Base-by-base conservation (phyloP, 2,113 vertebrate genomes). In the Macquaria australasica region DNA sequence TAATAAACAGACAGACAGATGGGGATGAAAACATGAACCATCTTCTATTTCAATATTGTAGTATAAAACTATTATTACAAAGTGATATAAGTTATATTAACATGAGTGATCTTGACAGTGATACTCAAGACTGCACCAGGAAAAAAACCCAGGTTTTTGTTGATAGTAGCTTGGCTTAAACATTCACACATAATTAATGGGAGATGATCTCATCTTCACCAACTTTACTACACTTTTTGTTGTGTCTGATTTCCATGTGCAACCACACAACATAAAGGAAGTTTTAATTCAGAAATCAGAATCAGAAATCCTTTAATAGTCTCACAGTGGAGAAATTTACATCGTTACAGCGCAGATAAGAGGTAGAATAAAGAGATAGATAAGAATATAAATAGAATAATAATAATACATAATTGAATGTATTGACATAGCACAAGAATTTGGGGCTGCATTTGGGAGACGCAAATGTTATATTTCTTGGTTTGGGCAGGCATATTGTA, bases 1-100 rank as follows among this genome's bases (percentile, higher is more conserved):
- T 31, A 12, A 73, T 50, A 81, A 68, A 71, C 10, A 78, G 11
- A 53, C 3, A 53, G 45, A 77, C 55, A 59, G 62, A 79, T 15
- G 55, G 70, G n/a, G 23, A 28, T 20, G 18, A 55, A 84, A 72
- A 39, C 20, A 79, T 48, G 0, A 10, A 53, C 20, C 25, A 48
- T 37, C 10, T 18, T 25, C 53, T 39, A n/a, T 59, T 59, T 60
- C 25, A 72, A 16, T 37, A 16, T 7, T n/a, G 11, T 15, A 23
- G 18, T 28, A 15, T 41, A 21, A 64, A 37, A 50, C 28, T 73
- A 6, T 18, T 15, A 37, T 51, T 72, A 73, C 0, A 28, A 62
- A 23, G 31, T 59, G 8, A 7, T 6, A 8, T 1, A 8, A 45
- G 25, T 34, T 18, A 23, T 16, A 58, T 71, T 37, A 8, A 15